Percentiles rank a stretch among this genome's conserved stretches.
Evolutionary conservation across 1,140 invertebrate species (phyloP).

Genomic region (Trichonephila inaurata): DNA sequence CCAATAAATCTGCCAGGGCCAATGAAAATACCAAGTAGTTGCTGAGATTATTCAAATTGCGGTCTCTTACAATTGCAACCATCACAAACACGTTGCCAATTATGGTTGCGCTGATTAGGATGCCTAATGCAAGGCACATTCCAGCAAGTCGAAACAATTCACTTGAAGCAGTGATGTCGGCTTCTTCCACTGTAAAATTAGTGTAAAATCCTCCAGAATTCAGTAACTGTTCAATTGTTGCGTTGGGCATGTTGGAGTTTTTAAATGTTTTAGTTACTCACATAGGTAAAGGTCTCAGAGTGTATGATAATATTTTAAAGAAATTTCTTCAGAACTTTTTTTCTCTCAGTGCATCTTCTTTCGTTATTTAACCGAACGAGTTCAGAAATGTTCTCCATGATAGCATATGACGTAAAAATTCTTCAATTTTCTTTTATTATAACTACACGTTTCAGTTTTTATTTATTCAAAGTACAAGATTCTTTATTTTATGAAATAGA

Average conservation of each 20-base stretch:
- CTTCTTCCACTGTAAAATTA: conserved; percentile 71
- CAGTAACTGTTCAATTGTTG: neutral
- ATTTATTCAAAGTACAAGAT: no score
- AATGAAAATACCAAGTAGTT: conserved; percentile 93
- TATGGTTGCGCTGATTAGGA: conserved; percentile 78
- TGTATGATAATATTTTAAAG: no score
- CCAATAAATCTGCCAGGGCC: conserved; percentile 91
- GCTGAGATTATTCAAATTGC: conserved; percentile 91
- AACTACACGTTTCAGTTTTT: no score
- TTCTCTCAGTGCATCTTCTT: no score
- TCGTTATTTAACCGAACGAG: no score
- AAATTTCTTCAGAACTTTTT: no score
- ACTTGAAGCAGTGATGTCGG: neutral
- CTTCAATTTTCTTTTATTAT: no score
- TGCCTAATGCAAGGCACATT: conserved; percentile 64
- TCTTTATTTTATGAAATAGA: no score
- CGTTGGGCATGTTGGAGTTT: neutral
- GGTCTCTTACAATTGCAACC: conserved; percentile 92
- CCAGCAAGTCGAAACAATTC: conserved; percentile 44
- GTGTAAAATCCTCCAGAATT: conserved; percentile 13
- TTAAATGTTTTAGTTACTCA: no score
- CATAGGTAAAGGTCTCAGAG: no score
- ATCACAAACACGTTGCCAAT: conserved; percentile 96
- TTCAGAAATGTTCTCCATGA: no score
- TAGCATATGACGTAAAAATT: no score